Evolutionary conservation across 2,888 invertebrate species (phyloP).

Genomic region (Cephalotes varians): DNA sequence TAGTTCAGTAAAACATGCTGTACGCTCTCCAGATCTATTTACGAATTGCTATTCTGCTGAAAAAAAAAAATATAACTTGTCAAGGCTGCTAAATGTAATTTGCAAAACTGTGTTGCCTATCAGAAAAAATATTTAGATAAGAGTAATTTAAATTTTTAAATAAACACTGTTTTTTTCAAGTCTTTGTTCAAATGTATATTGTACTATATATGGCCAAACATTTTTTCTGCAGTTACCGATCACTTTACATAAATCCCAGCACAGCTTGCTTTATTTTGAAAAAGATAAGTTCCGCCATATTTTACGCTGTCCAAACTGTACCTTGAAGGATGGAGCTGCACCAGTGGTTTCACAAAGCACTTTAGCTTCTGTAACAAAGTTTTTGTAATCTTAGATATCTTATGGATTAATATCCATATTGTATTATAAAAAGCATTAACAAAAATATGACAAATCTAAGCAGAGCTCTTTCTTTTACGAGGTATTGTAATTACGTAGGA

Average conservation of each 20-base stretch:
- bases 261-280: conserved; percentile 49
- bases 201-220: conserved; percentile 41
- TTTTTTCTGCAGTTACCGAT: conserved; percentile 48
- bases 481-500: conserved; percentile 48
- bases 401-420: background rate
- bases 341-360: background rate
- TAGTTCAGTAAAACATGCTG: conserved; percentile 32
- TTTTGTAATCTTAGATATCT: conserved; percentile 12
- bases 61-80: conserved; percentile 40
- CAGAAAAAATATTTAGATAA: conserved; percentile 35
- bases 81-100: conserved; percentile 19
- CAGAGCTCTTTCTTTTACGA: conserved; percentile 48
- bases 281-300: conserved; percentile 35
- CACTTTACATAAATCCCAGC: conserved; percentile 52
- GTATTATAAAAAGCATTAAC: conserved; percentile 26
- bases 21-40: conserved; percentile 21
- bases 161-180: conserved; percentile 44
- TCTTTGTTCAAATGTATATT: conserved; percentile 39
- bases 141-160: conserved; percentile 34
- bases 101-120: conserved; percentile 24
- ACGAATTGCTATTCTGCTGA: background rate
- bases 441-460: conserved; percentile 35
- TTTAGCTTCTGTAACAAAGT: conserved; percentile 16
- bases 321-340: conserved; percentile 39
- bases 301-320: conserved; percentile 29